Evolutionary conservation across 2,888 invertebrate species (phyloP).

Genomic region (Pristionchus mayeri): DNA sequence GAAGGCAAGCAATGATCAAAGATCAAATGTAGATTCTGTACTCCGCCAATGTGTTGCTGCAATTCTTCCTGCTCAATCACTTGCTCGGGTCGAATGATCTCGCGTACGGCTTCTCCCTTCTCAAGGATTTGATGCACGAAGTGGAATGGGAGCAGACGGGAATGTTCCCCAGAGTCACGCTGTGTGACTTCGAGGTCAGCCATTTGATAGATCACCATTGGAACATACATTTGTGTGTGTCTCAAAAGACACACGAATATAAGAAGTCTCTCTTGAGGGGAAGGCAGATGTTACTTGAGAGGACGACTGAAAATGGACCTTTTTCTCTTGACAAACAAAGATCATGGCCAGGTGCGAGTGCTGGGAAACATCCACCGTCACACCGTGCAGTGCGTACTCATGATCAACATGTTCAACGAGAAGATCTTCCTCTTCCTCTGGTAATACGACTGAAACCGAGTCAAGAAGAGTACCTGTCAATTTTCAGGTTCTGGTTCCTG

Average conservation of each 20-base stretch:
- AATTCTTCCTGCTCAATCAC: slow-evolving; percentile 75
- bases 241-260: background rate
- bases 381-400: slow-evolving; percentile 76
- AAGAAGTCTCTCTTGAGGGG: background rate
- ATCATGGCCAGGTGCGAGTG: slow-evolving; percentile 68
- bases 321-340: background rate
- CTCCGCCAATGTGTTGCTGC: slow-evolving; percentile 74
- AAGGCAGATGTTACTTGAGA: slow-evolving; percentile 19
- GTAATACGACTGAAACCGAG: slow-evolving; percentile 40
- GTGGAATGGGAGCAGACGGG: slow-evolving; percentile 76
- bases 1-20: background rate
- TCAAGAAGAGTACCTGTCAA: background rate
- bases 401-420: slow-evolving; percentile 77
- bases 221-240: slow-evolving; percentile 1
- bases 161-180: slow-evolving; percentile 76
- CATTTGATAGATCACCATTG: background rate
- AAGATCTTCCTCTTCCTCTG: slow-evolving; percentile 71
- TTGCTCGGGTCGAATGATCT: slow-evolving; percentile 74
- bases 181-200: slow-evolving; percentile 75
- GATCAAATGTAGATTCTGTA: slow-evolving; percentile 66
- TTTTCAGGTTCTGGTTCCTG: slow-evolving; percentile 75
- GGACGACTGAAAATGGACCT: background rate
- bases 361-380: slow-evolving; percentile 76
- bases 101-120: slow-evolving; percentile 75
- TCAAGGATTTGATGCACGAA: slow-evolving; percentile 75